phyloP scores from a whole-genome alignment of 2,888 invertebrate genomes.

The Hybos culiciformis region DNA sequence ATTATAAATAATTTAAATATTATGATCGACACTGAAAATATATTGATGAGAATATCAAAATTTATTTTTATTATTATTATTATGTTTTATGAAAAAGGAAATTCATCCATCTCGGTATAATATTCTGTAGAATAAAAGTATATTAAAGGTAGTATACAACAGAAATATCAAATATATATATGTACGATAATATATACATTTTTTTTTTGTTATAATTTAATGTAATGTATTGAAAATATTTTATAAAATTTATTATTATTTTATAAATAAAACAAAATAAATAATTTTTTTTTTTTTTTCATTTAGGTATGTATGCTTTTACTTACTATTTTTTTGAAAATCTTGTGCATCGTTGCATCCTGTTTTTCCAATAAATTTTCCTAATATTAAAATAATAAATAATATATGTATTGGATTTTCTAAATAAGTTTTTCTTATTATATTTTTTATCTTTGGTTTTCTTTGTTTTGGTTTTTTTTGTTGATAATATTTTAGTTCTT shows the following conservation, averaged over 20 bases:
- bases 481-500: constrained; percentile 13
- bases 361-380: constrained; percentile 20
- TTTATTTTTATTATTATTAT: no score
- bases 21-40: no score
- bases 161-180: no score
- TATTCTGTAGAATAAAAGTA: no score
- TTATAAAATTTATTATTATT: neutral
- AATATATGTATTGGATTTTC: constrained; percentile 11
- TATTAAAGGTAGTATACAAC: no score
- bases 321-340: constrained; percentile 38
- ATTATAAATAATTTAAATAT: no score
- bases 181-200: no score
- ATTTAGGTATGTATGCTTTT: constrained; percentile 3
- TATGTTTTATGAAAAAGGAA: no score
- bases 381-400: constrained; percentile 20
- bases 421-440: constrained; percentile 4
- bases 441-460: constrained; percentile 3
- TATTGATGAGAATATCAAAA: no score
- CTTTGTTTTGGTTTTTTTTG: constrained; percentile 8
- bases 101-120: no score
- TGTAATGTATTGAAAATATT: no score
- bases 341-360: constrained; percentile 35
- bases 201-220: no score
- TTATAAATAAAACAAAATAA: neutral
- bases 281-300: neutral